phyloP scores from a whole-genome alignment of 2,888 invertebrate genomes.

The Epirrhoe tristata region DNA sequence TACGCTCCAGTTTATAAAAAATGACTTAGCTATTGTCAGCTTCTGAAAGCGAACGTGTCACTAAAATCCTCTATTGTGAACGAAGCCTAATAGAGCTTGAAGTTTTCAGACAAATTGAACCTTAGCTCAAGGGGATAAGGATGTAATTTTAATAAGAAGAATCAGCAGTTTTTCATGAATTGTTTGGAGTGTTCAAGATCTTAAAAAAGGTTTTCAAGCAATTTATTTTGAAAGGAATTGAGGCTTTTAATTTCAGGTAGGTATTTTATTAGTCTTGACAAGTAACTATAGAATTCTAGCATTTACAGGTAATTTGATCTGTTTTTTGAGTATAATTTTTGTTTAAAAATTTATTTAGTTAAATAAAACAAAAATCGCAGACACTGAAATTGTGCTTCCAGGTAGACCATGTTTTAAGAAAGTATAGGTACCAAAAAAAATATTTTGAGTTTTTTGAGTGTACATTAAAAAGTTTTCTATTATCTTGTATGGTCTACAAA shows the following conservation, averaged over 20 bases:
- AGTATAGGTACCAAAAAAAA: too few relatives aligned
- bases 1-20: conserved; percentile 31
- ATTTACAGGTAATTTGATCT: too few relatives aligned
- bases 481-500: too few relatives aligned
- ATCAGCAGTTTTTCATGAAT: conserved; percentile 26
- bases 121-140: conserved; percentile 18
- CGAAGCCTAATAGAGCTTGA: conserved; percentile 28
- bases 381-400: too few relatives aligned
- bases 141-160: background rate
- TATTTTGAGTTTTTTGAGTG: too few relatives aligned
- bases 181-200: conserved; percentile 15
- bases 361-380: too few relatives aligned
- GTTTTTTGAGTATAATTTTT: too few relatives aligned
- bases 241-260: conserved; percentile 4
- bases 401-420: too few relatives aligned
- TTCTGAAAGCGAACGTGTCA: conserved; percentile 35
- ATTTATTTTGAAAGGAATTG: conserved; percentile 18
- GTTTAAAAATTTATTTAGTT: too few relatives aligned
- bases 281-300: too few relatives aligned
- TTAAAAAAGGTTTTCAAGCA: conserved; percentile 22
- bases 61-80: conserved; percentile 32
- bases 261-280: background rate
- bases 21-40: conserved; percentile 35
- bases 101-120: conserved; percentile 22
- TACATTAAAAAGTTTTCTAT: too few relatives aligned